Evolutionary conservation across 2,888 invertebrate species (phyloP), one percentile per base, ranked within the genome.

Genomic region (Aporophyla lueneburgensis): DNA sequence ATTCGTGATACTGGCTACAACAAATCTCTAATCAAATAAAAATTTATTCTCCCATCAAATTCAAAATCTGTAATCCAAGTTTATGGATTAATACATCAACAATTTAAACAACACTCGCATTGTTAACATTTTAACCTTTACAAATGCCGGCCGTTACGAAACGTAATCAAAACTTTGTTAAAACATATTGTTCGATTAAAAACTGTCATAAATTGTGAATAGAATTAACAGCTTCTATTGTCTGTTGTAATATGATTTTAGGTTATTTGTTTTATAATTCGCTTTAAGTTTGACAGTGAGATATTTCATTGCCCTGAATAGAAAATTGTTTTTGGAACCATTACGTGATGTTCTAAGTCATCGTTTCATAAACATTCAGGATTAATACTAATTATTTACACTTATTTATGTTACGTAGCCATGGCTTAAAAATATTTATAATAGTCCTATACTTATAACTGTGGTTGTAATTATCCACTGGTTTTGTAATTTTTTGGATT

Each of bases 121-220:
- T 81, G 51, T 83, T 68, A 16, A 51, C 59, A 70, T 75, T 58
- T 2, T 49, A 49, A 66, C 68, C 46, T 53, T 56, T 16, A 59
- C 51, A 69, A 81, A 82, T 56, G 59, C 3, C 14, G 49, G 33
- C n/a, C 40, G 53, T 78, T 53, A 58, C 56, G 68, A 76, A 77
- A 80, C 72, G 62, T 80, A 71, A 80, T 83, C 65, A 81, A 79
- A 86, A 78, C 62, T 81, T 85, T 76, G 72, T 69, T 53, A 24
- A 54, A 71, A 72, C 67, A 67, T 46, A 72, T 76, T 58, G 40
- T 56, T 65, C 49, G 59, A 78, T 84, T 84, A 73, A 76, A 85
- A 83, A 76, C 58, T 80, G 63, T 62, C 62, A 75, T 80, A 70
- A 62, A 76, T 84, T 84, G 33, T 69, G 62, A 66, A 43, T 33